phyloP scores from a whole-genome alignment of 2,113 vertebrate genomes.

The Syngnathus scovelli region DNA sequence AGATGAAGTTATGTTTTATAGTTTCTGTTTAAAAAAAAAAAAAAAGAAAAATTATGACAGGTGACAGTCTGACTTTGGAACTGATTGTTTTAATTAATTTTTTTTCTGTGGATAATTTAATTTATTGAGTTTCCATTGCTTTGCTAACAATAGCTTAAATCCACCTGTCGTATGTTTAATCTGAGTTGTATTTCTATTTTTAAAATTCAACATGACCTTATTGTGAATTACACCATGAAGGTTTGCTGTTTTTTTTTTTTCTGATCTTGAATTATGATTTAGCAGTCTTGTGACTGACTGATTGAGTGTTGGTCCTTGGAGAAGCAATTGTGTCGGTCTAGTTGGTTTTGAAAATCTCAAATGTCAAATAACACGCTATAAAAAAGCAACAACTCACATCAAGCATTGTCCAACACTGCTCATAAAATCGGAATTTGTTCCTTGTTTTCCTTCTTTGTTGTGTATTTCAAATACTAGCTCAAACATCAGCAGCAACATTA shows the following conservation, averaged over 20 bases:
- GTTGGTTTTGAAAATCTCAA: conserved; percentile 4
- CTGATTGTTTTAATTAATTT: no score
- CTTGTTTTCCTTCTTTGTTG: background rate
- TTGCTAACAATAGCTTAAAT: background rate
- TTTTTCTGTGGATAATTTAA: no score
- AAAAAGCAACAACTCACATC: background rate
- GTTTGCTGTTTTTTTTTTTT: background rate
- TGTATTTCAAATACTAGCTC: background rate
- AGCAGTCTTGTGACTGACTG: background rate
- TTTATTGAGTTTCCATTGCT: no score
- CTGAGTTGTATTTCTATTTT: background rate
- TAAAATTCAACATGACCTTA: background rate
- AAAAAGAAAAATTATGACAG: no score
- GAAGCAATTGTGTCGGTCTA: background rate
- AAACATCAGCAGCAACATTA: no score
- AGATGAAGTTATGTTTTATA: no score
- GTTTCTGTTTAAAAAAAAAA: no score
- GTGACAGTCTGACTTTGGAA: no score
- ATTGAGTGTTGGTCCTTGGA: conserved; percentile 8
- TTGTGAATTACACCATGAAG: background rate
- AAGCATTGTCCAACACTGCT: background rate
- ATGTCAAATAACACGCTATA: background rate
- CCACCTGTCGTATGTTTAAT: background rate
- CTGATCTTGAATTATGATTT: background rate
- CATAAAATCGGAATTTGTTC: background rate